Evolutionary conservation across 23 tunicate species (phyloP), one percentile per base, ranked within the genome.

Genomic region (Phallusia fumigata): DNA sequence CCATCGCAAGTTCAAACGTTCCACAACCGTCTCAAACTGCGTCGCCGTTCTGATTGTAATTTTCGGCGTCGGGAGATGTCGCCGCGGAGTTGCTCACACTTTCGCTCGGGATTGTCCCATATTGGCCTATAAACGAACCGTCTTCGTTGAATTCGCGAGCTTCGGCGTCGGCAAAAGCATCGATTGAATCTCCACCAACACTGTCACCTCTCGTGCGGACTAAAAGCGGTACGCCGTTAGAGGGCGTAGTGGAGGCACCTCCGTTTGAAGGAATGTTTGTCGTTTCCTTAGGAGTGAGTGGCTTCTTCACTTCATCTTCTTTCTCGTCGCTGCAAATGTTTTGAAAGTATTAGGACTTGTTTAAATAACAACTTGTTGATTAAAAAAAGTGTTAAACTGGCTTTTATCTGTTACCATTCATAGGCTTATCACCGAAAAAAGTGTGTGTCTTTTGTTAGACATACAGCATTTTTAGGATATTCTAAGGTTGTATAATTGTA

Each of bases 121-220:
- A 92, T 35, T 92, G 97, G 24, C 90, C 97, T 30, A 92, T 92
- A 82, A 92, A 92, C 33, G 97, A 92, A 6, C 97, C 97, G 33
- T 92, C 97, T 76, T 92, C 97, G 80, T 92, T 85, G 64, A 86
- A 92, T 24, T 92, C 97, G 18, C 80, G 74, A n/a, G 97, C 82
- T 52, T 86, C 89, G 0, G 86, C 90, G 36, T 65, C 85, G 0
- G 79, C 96, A 84, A 91, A 91, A 30, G 76, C 97, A 36, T 92
- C 97, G 44, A 92, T 87, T 18, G 97, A 92, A 50, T 92, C 86
- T 15, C 97, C 97, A 30, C 85, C 91, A 10, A 92, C 88, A 58
- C 97, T 92, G 64, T 84, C 88, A 0, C 97, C 91, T 21, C 91
- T 77, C 16, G 87, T 82, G 33, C 91, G 88, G 73, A 40, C 47